Evolutionary conservation across 2,113 vertebrate genomes (phyloP).

Genomic region (Poecile atricapillus): DNA sequence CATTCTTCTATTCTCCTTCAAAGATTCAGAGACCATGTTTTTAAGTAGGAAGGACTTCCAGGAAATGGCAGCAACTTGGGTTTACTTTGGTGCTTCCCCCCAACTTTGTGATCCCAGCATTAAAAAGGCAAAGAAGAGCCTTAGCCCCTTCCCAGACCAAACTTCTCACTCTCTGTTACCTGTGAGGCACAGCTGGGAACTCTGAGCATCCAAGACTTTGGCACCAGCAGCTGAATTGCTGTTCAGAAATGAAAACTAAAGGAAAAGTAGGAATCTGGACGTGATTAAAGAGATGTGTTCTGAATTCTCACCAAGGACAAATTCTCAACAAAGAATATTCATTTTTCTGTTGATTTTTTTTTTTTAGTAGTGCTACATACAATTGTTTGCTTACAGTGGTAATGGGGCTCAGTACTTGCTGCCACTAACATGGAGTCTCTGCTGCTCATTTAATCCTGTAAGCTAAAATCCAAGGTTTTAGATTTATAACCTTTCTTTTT

Average conservation of each 20-base stretch:
- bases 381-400: not conserved
- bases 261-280: not conserved
- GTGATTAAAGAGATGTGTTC: not conserved
- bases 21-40: not conserved
- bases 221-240: not conserved
- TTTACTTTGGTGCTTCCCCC: not conserved
- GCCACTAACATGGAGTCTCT: not conserved
- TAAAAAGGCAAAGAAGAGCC: not conserved
- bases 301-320: not conserved
- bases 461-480: not conserved
- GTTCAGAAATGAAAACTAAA: slow-evolving; percentile 16
- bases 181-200: not conserved
- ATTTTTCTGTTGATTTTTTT: not conserved
- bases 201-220: not conserved
- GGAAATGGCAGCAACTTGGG: not conserved
- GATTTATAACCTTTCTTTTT: not conserved
- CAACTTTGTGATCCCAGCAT: not conserved
- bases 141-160: not conserved
- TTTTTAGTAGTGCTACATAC: not conserved
- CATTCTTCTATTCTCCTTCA: not conserved
- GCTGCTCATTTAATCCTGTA: not conserved
- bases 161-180: not conserved
- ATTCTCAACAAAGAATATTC: not conserved
- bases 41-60: not conserved
- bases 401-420: not conserved